A percentile compares a stretch with the other conserved stretches of the same genome.
Evolutionary conservation across 1,140 invertebrate genomes (phyloP).

Genomic region (Lasaia peninsularis): DNA sequence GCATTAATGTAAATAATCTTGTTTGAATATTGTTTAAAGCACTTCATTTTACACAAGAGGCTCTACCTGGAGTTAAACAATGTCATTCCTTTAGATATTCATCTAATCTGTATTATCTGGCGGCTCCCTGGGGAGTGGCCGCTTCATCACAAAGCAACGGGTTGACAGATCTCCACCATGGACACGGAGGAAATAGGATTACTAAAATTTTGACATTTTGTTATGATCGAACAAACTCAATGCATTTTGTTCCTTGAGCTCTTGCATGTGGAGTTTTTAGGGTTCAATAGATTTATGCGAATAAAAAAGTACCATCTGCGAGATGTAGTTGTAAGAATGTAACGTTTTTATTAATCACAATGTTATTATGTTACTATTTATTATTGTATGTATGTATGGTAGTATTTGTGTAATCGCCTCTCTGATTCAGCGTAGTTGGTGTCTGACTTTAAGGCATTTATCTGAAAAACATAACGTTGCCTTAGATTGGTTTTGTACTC

Average conservation of each 20-base stretch:
- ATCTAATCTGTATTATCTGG: constrained; percentile 73
- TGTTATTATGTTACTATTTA: background rate
- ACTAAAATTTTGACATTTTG: constrained; percentile 52
- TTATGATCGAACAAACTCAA: constrained; percentile 21
- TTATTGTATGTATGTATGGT: no score
- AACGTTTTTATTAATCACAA: background rate
- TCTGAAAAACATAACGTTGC: no score
- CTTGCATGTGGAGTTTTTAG: background rate
- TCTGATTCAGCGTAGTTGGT: no score
- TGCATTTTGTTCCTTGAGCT: background rate
- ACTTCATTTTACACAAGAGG: constrained; percentile 44
- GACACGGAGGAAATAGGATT: constrained; percentile 58
- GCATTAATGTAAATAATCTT: constrained; percentile 63
- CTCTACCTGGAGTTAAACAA: constrained; percentile 48
- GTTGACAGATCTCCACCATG: constrained; percentile 69
- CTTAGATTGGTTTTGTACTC: no score
- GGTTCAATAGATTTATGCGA: background rate
- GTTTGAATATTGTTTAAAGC: constrained; percentile 64
- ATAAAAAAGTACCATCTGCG: constrained; percentile 1
- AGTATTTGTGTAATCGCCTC: no score
- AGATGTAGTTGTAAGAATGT: background rate
- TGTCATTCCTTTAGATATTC: constrained; percentile 62
- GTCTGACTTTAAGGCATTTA: no score
- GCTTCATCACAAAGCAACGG: constrained; percentile 71
- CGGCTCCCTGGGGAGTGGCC: constrained; percentile 56